Conservation (phyloP, 2,797 vertebrate genomes). For the Halcyon smyrnensis region DNA sequence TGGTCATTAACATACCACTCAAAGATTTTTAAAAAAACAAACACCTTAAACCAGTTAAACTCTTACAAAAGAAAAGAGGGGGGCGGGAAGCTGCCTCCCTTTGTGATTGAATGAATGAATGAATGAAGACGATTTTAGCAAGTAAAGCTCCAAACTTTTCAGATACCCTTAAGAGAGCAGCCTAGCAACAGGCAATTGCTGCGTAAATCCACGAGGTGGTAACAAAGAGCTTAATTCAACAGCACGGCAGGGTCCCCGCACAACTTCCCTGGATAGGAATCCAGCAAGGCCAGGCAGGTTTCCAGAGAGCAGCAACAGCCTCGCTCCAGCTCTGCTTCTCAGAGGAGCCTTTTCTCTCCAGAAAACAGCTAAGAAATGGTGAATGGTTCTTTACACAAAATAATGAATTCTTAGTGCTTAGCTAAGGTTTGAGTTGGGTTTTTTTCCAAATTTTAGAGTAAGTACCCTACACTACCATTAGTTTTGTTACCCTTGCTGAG, state of each 20-base stretch:
- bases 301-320: not conserved
- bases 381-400: not conserved
- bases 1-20: not conserved
- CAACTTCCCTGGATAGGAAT: not conserved
- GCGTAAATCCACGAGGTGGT: constrained; percentile 55
- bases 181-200: not conserved
- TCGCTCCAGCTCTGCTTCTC: not conserved
- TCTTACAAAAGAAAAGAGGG: not conserved
- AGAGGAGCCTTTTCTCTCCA: not conserved
- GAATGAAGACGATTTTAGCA: not conserved
- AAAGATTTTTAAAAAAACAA: not conserved
- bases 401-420: not conserved
- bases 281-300: not conserved
- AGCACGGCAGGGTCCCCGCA: not conserved
- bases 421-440: not conserved
- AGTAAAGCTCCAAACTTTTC: not conserved
- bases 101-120: not conserved
- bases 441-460: not conserved
- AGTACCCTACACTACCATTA: not conserved
- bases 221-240: constrained; percentile 36
- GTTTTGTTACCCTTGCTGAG: not conserved
- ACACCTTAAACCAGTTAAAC: not conserved
- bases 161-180: not conserved
- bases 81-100: not conserved
- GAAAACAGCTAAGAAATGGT: not conserved